Base-by-base conservation (phyloP, 2,797 vertebrate genomes). In the Anomalospiza imberbis region DNA sequence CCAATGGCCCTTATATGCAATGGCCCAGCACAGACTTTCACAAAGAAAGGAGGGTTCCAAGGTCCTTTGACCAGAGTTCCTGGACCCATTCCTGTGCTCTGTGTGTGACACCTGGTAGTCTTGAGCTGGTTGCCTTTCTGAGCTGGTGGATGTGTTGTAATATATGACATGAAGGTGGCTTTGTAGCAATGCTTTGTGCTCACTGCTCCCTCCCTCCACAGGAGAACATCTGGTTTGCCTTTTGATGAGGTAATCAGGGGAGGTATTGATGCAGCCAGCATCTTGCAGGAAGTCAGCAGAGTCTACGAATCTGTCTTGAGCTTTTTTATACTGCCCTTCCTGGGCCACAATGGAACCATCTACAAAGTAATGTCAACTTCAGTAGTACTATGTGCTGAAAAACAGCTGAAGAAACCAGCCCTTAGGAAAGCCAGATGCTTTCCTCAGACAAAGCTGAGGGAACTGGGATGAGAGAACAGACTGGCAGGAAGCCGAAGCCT, bases 391-490 rank as follows among this genome's bases (percentile, higher is more conserved):
- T n/a, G 53, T 63, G 42, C 80, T 4, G 3, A 77, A 80, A 85
- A 92, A 51, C 73, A 78, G 53, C 91, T 60, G 58, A 93, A 48
- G 77, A 82, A 87, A 82, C 29, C 28, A 55, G 13, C 13, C 62
- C 31, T 84, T 48, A 61, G 65, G 50, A 87, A 83, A 90, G 66
- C 84, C 76, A 82, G 77, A 84, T 75, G 66, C 71, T 86, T 91
- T 91, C 58, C 50, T 87, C 71, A 70, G 29, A 66, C 1, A 7
- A 88, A 92, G 38, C 40, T 72, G 71, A 68, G 22, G 77, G 72
- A 81, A 55, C 72, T 61, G 50, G 31, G 55, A 54, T 74, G 65
- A 88, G 67, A 44, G 81, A 94, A 75, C 42, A 78, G 32, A 44
- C 57, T 91, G 86, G 81, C 78, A 91, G 68, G 47, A 58, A 88